These are phyloP conservation scores for Chaetura pelagica DNA, from an alignment of 2,113 vertebrate genomes.

Conservation along the genomic window DNA sequence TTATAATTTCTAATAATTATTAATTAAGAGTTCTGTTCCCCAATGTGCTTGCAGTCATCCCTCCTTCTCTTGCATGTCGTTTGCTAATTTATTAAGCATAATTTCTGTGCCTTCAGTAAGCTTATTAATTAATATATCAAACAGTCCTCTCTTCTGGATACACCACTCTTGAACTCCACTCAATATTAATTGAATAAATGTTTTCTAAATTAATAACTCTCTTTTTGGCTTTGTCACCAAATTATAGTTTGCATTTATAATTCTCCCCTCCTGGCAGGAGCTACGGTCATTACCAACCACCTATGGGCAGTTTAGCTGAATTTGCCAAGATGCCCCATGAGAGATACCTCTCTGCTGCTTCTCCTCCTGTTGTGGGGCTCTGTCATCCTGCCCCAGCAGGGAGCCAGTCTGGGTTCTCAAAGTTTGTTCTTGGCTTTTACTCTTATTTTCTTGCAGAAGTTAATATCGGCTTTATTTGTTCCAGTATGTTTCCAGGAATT, in stretches of 20 bases:
- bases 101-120: neutral
- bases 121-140: neutral
- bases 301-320: neutral
- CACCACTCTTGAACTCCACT: neutral
- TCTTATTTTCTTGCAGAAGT: neutral
- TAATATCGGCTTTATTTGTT: neutral
- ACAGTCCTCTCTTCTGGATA: neutral
- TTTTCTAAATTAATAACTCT: neutral
- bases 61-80: neutral
- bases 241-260: neutral
- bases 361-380: neutral
- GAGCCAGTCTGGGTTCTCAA: neutral
- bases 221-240: neutral
- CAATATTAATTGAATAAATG: neutral
- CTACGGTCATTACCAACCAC: neutral
- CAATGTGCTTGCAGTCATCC: neutral
- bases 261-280: neutral
- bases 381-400: neutral
- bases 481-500: conserved; percentile 21
- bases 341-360: neutral
- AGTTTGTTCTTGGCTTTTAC: neutral
- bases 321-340: neutral
- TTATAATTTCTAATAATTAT: neutral
- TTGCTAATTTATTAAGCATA: neutral
- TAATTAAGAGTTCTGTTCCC: neutral